A percentile compares a stretch with the other conserved stretches of the same genome.
Conservation (phyloP, 2,113 vertebrate species). For the Zosterops lateralis region DNA sequence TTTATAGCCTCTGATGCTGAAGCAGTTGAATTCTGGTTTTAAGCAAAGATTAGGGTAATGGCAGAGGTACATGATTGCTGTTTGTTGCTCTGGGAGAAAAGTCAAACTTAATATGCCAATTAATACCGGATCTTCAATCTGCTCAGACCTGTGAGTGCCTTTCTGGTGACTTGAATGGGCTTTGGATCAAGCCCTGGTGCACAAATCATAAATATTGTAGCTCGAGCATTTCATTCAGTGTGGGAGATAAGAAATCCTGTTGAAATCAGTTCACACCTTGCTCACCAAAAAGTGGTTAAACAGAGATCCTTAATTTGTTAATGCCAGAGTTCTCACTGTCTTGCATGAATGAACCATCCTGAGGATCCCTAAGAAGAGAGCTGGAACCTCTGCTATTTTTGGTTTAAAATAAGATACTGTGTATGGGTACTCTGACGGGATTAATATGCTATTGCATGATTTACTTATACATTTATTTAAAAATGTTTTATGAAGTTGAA, state of each 20-base stretch:
- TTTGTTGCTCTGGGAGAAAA: neutral
- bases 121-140: neutral
- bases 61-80: neutral
- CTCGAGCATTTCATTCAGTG: neutral
- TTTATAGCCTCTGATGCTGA: neutral
- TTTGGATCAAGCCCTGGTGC: neutral
- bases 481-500: slow-evolving; percentile 24
- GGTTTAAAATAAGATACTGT: neutral
- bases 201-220: neutral
- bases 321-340: neutral
- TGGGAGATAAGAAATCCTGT: neutral
- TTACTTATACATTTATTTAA: neutral
- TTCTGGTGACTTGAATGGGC: neutral
- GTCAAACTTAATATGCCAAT: neutral
- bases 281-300: no score
- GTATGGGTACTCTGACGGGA: neutral
- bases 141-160: neutral
- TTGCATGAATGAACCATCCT: neutral
- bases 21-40: neutral
- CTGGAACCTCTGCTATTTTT: neutral
- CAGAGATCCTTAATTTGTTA: neutral
- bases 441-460: neutral
- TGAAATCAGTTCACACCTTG: neutral
- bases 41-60: neutral
- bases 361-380: neutral